Percentiles rank a stretch among this genome's conserved stretches.
These are phyloP conservation scores for Archaeoteleia sp. DNA, from an alignment of 2,888 invertebrate genomes.

Conservation along the genomic window DNA sequence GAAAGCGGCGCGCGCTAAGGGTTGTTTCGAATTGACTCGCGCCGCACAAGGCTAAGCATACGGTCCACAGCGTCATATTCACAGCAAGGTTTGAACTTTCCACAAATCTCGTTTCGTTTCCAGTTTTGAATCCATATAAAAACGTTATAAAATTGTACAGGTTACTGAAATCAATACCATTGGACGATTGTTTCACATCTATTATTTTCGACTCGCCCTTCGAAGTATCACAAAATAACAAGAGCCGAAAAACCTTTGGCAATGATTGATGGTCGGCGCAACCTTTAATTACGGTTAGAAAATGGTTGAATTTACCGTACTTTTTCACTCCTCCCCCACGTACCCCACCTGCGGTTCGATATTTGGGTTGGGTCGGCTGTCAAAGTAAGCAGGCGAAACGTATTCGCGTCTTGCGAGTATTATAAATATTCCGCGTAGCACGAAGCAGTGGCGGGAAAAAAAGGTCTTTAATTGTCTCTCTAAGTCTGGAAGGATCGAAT, in stretches of 20 bases:
- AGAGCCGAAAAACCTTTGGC: not conserved
- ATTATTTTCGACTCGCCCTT: not conserved
- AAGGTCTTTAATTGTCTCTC: constrained; percentile 16
- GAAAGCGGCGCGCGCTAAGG: too few relatives aligned
- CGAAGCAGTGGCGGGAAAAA: constrained; percentile 20
- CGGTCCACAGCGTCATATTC: too few relatives aligned
- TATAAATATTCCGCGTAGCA: constrained; percentile 21
- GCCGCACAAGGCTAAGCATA: too few relatives aligned
- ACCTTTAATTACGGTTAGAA: constrained; percentile 52
- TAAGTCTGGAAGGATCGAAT: constrained; percentile 18
- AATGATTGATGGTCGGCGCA: constrained; percentile 26
- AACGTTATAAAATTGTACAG: too few relatives aligned
- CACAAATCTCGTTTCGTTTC: too few relatives aligned
- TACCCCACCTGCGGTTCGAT: too few relatives aligned
- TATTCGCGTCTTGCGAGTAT: constrained; percentile 2
- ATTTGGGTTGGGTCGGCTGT: constrained; percentile 6
- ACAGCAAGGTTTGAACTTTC: too few relatives aligned
- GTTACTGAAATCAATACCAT: too few relatives aligned
- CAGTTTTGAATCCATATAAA: too few relatives aligned
- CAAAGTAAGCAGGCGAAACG: not conserved
- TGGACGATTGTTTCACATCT: not conserved
- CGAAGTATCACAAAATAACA: not conserved
- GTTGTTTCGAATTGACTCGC: too few relatives aligned
- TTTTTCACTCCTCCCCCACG: constrained; percentile 15
- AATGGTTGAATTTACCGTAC: constrained; percentile 41